Evolutionary conservation across 1,140 invertebrate species (phyloP), one percentile per base, ranked within the genome.

Genomic region (Hetaerina americana): DNA sequence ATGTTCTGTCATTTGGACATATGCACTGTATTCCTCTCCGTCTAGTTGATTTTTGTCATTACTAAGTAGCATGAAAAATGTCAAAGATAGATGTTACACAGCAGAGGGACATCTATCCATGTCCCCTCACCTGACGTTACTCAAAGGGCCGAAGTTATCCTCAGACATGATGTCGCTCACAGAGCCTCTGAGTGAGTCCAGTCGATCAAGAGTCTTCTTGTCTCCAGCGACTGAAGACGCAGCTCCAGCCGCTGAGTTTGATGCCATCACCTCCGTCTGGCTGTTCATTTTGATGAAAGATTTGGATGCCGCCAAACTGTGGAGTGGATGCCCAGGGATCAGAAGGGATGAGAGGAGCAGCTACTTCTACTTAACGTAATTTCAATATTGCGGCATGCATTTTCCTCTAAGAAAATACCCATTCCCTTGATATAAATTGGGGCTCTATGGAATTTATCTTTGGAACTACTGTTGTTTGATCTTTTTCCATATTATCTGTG

Each of bases 281-380:
- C 92, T 95, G 79, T 94, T 95, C 66, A 91, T 92, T 82, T 94
- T 94, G 76, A 95, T 95, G 77, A 95, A 95, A 0, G 92, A 92
- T 78, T 93, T 93, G 0, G 92, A 93, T n/a, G 90, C 90, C 28
- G 87, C 85, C 80, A 91, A 79, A 75, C 84, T 85, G 68, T 69
- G 77, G 78, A 72, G n/a, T n/a, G n/a, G 22, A 22, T 57, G 22
- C 40, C 40, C 15, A 18, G 2, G 40, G 40, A n/a, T 57, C 22
- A 57, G 40, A 18, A 57, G 40, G 40, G 40, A 57, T 6, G 18
- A 40, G 31, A 40, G 31, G 31, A 57, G n/a, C n/a, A n/a, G n/a
- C n/a, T n/a, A n/a, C n/a, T n/a, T n/a, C n/a, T n/a, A n/a, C n/a
- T n/a, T n/a, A n/a, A n/a, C n/a, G n/a, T n/a, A n/a, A n/a, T n/a